Evolutionary conservation across 37 sponge, comb jelly and placozoan genomes (phyloP).

Genomic region (Ianthella basta): DNA sequence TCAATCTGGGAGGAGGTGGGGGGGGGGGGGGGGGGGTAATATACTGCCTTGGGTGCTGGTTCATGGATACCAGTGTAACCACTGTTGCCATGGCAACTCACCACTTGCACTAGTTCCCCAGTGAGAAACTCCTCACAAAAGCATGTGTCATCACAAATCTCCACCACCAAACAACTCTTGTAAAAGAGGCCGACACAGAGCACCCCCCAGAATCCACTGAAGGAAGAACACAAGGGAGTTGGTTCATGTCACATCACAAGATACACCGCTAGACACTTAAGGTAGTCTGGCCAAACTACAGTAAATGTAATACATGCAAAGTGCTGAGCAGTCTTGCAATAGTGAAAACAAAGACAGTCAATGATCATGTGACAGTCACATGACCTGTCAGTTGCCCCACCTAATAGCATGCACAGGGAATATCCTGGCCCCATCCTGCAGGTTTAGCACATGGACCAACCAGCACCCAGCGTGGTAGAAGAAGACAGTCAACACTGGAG

Average conservation of each 20-base stretch:
- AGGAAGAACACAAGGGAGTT: too few relatives aligned
- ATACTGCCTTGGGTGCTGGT: neutral
- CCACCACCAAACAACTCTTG: slow-evolving; percentile 47
- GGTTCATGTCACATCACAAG: too few relatives aligned
- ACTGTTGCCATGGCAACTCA: neutral
- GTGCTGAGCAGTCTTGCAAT: too few relatives aligned
- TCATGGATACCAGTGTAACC: too few relatives aligned
- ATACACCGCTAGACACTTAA: too few relatives aligned
- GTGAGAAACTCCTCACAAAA: slow-evolving; percentile 54
- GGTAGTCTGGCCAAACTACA: too few relatives aligned
- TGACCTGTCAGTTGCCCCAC: slow-evolving; percentile 20
- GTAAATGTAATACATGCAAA: too few relatives aligned
- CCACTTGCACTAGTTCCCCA: neutral
- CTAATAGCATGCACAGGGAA: slow-evolving; percentile 89
- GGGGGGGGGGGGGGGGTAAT: neutral
- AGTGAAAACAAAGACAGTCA: too few relatives aligned
- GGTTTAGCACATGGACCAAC: slow-evolving; percentile 42
- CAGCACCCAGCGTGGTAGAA: slow-evolving; percentile 78
- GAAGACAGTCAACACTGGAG: slow-evolving; percentile 51
- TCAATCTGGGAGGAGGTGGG: slow-evolving; percentile 11
- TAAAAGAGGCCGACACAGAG: slow-evolving; percentile 79
- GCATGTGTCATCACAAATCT: slow-evolving; percentile 68
- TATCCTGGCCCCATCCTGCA: slow-evolving; percentile 86
- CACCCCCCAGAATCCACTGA: slow-evolving; percentile 85
- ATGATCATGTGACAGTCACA: too few relatives aligned